Evolutionary conservation across 2,888 invertebrate species (phyloP).

Genomic region (Cataglyphis livida): DNA sequence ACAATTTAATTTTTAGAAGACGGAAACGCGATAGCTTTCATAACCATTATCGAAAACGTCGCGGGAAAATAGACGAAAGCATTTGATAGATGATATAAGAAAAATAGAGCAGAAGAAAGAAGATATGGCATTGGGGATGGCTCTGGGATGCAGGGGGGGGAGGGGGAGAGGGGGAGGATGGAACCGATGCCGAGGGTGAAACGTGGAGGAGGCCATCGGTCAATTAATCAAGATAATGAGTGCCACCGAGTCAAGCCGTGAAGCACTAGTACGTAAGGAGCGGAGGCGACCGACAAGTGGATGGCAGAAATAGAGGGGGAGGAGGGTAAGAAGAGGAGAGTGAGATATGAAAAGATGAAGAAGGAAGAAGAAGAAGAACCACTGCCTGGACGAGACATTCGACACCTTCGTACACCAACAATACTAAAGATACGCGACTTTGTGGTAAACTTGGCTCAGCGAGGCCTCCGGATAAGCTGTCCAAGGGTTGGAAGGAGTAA

Average conservation of each 20-base stretch:
- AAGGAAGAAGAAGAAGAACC: conserved; percentile 67
- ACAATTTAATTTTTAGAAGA: conserved; percentile 42
- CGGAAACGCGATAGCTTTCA: conserved; percentile 43
- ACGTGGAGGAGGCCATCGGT: conserved; percentile 81
- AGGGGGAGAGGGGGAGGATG: not conserved
- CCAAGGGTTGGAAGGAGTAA: conserved; percentile 72
- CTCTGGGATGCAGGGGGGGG: conserved; percentile 26
- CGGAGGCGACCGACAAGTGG: conserved; percentile 60
- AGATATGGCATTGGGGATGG: conserved; percentile 18
- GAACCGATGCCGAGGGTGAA: conserved; percentile 48
- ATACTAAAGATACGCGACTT: conserved; percentile 85
- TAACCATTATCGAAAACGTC: conserved; percentile 53
- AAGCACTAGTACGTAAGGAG: conserved; percentile 71
- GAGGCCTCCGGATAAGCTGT: conserved; percentile 81
- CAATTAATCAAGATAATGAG: conserved; percentile 86
- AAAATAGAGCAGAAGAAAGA: conserved; percentile 39
- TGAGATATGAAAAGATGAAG: conserved; percentile 52
- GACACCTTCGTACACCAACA: conserved; percentile 84
- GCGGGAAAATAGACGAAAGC: conserved; percentile 55
- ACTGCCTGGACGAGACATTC: conserved; percentile 84
- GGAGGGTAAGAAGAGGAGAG: conserved; percentile 19
- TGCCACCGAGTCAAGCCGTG: conserved; percentile 79
- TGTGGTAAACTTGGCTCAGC: conserved; percentile 82
- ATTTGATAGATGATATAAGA: conserved; percentile 57
- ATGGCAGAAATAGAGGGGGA: conserved; percentile 43